These are phyloP conservation scores for Scomberomorus guttatus DNA, from an alignment of 2,797 vertebrate genomes.

Conservation along the genomic window DNA sequence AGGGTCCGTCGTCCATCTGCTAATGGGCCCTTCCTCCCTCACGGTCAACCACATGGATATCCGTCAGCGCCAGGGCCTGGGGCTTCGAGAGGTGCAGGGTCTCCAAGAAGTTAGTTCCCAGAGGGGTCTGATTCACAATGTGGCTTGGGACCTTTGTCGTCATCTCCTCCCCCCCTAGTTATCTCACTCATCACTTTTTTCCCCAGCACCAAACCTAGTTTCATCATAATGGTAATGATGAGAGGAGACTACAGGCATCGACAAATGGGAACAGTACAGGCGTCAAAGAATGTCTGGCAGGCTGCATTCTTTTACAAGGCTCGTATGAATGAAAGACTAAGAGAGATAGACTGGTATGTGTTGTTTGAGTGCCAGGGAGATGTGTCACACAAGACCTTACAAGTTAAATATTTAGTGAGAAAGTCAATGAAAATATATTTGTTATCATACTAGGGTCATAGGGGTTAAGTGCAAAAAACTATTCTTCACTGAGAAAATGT, in stretches of 20 bases:
- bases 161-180: slow-evolving; percentile 44
- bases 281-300: slow-evolving; percentile 25
- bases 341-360: not conserved
- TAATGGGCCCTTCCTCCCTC: slow-evolving; percentile 63
- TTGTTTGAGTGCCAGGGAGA: not conserved
- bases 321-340: slow-evolving; percentile 17
- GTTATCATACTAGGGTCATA: not conserved
- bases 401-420: not conserved
- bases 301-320: slow-evolving; percentile 4
- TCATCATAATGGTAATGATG: slow-evolving; percentile 45
- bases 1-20: slow-evolving; percentile 67
- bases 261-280: slow-evolving; percentile 48
- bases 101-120: slow-evolving; percentile 49
- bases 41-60: slow-evolving; percentile 76
- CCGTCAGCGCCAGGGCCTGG: slow-evolving; percentile 60
- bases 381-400: not conserved
- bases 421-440: not conserved
- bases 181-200: slow-evolving; percentile 61
- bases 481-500: not conserved
- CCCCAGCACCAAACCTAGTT: slow-evolving; percentile 31
- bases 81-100: slow-evolving; percentile 46
- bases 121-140: slow-evolving; percentile 33
- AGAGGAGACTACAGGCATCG: slow-evolving; percentile 42
- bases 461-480: not conserved
- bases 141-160: slow-evolving; percentile 23